Evolutionary conservation across 2,797 vertebrate species (phyloP).

Genomic region (Gorsachius magnificus): DNA sequence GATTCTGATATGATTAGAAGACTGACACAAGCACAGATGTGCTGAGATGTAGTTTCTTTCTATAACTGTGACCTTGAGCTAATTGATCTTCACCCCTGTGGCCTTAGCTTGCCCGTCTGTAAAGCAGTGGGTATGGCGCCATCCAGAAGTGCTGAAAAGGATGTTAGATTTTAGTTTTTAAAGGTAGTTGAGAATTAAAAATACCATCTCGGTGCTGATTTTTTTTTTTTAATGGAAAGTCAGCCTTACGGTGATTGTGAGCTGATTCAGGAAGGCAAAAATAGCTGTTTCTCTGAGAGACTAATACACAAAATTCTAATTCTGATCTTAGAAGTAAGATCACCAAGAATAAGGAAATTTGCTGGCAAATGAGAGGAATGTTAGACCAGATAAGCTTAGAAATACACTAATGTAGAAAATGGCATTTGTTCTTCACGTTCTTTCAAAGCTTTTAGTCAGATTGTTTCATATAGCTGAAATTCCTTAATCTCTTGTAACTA

Average conservation of each 20-base stretch:
- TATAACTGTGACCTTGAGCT: background rate
- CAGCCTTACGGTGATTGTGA: background rate
- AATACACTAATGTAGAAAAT: background rate
- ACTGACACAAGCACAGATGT: background rate
- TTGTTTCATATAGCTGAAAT: background rate
- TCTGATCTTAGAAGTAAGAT: background rate
- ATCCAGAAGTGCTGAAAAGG: background rate
- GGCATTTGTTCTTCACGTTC: background rate
- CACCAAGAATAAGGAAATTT: background rate
- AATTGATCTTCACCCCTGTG: background rate
- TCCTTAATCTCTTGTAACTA: background rate
- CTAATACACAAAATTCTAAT: background rate
- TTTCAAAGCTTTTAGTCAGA: background rate
- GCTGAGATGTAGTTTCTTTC: background rate
- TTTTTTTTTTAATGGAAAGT: background rate
- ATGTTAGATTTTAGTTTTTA: background rate
- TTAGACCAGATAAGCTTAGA: background rate
- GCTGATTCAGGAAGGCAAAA: background rate
- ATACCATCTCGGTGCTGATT: background rate
- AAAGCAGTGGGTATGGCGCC: background rate
- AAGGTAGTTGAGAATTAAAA: background rate
- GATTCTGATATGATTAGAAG: background rate
- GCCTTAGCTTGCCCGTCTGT: background rate
- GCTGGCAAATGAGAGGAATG: background rate
- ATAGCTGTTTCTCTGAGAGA: background rate